phyloP scores from a whole-genome alignment of 2,797 vertebrate species.

The Diplodus sargus region DNA sequence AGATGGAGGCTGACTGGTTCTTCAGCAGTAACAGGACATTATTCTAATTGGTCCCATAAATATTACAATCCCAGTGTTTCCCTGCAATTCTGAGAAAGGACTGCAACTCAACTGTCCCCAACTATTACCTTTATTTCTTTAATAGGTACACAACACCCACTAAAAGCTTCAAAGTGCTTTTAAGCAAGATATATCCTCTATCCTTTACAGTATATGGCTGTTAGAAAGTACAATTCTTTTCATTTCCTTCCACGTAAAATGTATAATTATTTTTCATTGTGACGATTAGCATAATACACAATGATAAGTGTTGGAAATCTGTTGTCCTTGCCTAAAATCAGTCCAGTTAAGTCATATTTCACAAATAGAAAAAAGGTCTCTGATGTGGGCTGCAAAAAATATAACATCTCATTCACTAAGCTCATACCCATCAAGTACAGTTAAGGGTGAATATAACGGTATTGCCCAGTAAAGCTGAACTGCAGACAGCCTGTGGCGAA shows the following conservation, averaged over 20 bases:
- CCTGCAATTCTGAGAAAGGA: constrained; percentile 38
- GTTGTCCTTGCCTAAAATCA: background rate
- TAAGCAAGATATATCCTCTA: background rate
- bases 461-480: constrained; percentile 16
- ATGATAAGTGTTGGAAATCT: background rate
- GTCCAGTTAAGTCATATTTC: background rate
- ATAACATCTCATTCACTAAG: background rate
- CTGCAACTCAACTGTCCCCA: constrained; percentile 42
- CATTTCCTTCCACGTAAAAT: background rate
- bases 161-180: constrained; percentile 27
- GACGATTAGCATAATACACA: background rate
- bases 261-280: background rate
- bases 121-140: constrained; percentile 44
- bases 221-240: background rate
- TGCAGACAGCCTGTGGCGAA: constrained; percentile 24
- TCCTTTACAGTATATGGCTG: background rate
- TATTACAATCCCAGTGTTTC: constrained; percentile 25
- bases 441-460: constrained; percentile 19
- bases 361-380: background rate
- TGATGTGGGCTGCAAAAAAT: background rate
- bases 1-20: constrained; percentile 46
- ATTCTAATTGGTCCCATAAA: constrained; percentile 69
- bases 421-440: constrained; percentile 6
- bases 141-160: constrained; percentile 11
- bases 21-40: constrained; percentile 49